A percentile compares a stretch with the other conserved stretches of the same genome.
Evolutionary conservation across 2,797 vertebrate genomes (phyloP).

Genomic region (Delichon dasypus): DNA sequence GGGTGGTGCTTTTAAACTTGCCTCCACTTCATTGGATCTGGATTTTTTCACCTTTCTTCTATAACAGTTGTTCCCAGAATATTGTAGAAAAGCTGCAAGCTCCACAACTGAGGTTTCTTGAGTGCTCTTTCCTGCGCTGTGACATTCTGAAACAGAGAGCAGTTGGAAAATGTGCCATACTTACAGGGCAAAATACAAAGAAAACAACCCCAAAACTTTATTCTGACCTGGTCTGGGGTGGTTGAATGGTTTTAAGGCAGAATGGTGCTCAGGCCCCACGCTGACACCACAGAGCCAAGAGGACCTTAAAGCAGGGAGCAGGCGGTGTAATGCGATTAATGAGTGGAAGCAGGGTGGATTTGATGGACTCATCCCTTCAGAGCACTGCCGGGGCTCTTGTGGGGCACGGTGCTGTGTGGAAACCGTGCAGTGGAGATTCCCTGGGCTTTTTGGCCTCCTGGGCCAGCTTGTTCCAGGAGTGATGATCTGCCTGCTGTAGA

Average conservation of each 20-base stretch:
- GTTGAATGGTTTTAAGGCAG: background rate
- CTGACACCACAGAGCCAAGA: background rate
- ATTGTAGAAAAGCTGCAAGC: background rate
- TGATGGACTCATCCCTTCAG: background rate
- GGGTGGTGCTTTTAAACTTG: background rate
- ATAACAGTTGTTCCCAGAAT: accelerated
- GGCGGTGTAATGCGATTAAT: background rate
- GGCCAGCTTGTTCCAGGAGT: background rate
- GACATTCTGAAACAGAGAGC: background rate
- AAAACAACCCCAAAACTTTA: background rate
- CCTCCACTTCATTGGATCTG: background rate
- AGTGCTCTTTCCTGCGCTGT: background rate
- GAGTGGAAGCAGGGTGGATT: background rate
- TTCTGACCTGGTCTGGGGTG: background rate
- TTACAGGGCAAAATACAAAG: background rate
- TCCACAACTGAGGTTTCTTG: background rate
- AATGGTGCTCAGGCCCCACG: accelerated
- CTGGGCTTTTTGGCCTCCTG: background rate
- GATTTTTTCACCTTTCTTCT: background rate
- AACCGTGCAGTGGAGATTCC: background rate
- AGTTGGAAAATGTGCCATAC: background rate
- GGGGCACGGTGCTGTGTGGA: background rate
- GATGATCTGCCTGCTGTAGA: background rate
- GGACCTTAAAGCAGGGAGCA: accelerated
- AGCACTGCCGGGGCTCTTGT: background rate